phyloP scores from a whole-genome alignment of 2,888 invertebrate genomes.

The Meghimatium bilineatum region DNA sequence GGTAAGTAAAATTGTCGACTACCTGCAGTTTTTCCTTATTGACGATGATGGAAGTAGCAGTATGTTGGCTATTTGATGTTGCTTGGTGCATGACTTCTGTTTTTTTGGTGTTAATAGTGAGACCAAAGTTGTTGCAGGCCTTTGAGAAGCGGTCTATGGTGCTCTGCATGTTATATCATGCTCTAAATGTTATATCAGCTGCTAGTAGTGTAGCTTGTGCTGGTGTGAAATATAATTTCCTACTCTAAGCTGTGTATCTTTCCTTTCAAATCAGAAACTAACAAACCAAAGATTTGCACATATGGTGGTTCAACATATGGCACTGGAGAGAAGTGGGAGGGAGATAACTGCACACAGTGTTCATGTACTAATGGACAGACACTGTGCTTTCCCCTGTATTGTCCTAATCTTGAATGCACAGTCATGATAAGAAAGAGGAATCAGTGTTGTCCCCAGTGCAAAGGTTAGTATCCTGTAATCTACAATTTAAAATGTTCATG shows the following conservation, averaged over 20 bases:
- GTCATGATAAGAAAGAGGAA: conserved; percentile 71
- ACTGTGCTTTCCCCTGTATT: conserved; percentile 75
- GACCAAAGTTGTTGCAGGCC: too few species aligned
- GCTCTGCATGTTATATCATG: too few species aligned
- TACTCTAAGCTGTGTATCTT: not conserved
- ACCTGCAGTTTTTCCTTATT: too few species aligned
- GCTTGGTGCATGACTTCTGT: too few species aligned
- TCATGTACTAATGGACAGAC: conserved; percentile 79
- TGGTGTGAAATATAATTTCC: not conserved
- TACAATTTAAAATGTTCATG: not conserved
- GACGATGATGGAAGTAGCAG: too few species aligned
- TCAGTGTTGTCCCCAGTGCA: conserved; percentile 78
- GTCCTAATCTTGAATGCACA: conserved; percentile 66
- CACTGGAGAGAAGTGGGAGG: conserved; percentile 78
- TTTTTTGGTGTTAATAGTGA: too few species aligned
- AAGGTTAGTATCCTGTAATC: conserved; percentile 64
- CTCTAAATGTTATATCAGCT: not conserved
- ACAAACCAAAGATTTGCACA: conserved; percentile 46
- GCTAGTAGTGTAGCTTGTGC: not conserved
- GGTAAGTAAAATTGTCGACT: too few species aligned
- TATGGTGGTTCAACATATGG: conserved; percentile 50
- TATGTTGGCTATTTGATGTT: too few species aligned
- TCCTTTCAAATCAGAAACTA: conserved; percentile 43
- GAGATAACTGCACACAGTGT: conserved; percentile 78
- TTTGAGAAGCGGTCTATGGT: too few species aligned